A percentile compares a stretch with the other conserved stretches of the same genome.
Evolutionary conservation across 2,797 vertebrate species (phyloP).

Genomic region (Sparidentex hasta): DNA sequence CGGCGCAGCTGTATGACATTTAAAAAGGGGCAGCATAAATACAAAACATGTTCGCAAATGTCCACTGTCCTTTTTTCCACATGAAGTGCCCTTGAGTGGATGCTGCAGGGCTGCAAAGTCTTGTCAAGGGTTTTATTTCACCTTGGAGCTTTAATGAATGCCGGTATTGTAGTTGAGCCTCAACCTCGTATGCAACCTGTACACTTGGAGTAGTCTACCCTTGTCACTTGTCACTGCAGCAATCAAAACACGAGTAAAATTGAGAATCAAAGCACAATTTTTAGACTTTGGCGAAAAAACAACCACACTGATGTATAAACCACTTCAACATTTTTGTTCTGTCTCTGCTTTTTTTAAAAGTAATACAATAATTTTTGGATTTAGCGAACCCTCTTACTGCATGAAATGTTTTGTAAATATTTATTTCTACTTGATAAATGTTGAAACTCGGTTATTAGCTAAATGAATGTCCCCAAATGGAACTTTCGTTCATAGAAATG

Average conservation of each 20-base stretch:
- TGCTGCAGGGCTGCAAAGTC: constrained; percentile 3
- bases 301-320: no score
- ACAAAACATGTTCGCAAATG: constrained; percentile 19
- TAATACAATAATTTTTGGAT: no score
- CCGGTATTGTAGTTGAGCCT: not conserved
- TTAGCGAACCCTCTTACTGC: no score
- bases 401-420: not conserved
- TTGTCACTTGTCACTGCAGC: accelerated
- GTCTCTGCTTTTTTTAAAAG: no score
- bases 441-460: not conserved
- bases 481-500: no score
- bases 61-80: constrained; percentile 8
- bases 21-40: constrained; percentile 23
- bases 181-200: not conserved
- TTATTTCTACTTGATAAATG: not conserved
- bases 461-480: not conserved
- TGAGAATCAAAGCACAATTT: not conserved
- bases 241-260: not conserved
- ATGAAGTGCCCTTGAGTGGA: not conserved
- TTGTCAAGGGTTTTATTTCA: constrained; percentile 16
- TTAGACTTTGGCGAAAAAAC: no score
- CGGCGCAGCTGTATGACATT: constrained; percentile 15
- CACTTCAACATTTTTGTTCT: no score
- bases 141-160: not conserved
- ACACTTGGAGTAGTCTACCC: not conserved